Evolutionary conservation across 2,113 vertebrate genomes (phyloP).

Genomic region (Vanacampus margaritifer): DNA sequence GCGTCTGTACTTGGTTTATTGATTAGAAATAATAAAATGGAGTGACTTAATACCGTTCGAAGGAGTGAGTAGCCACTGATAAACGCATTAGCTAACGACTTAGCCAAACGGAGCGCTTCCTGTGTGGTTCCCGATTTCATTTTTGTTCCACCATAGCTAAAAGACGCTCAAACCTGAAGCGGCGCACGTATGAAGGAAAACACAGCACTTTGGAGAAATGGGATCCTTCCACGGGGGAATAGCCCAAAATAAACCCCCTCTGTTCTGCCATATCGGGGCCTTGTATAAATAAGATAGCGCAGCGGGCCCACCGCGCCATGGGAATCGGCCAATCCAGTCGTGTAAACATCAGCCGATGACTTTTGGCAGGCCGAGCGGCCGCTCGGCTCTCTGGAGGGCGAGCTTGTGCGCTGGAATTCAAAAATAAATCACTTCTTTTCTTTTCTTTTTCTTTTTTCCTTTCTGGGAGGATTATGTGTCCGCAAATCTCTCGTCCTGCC

Average conservation of each 20-base stretch:
- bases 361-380: slow-evolving; percentile 69
- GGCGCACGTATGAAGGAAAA: slow-evolving; percentile 76
- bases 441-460: not conserved
- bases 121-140: not conserved
- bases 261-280: slow-evolving; percentile 76
- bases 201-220: slow-evolving; percentile 64
- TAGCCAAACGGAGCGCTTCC: no score
- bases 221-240: slow-evolving; percentile 78
- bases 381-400: slow-evolving; percentile 62
- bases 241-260: slow-evolving; percentile 79
- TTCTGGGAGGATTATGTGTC: slow-evolving; percentile 77
- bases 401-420: slow-evolving; percentile 73
- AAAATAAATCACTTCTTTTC: slow-evolving; percentile 75
- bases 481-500: slow-evolving; percentile 47
- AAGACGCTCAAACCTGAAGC: slow-evolving; percentile 57
- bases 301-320: slow-evolving; percentile 75
- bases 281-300: slow-evolving; percentile 82
- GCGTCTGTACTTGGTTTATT: no score
- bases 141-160: not conserved
- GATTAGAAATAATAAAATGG: no score
- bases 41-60: no score
- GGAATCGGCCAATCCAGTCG: slow-evolving; percentile 78
- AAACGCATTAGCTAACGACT: no score
- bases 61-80: no score
- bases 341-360: slow-evolving; percentile 80